Base-by-base conservation (phyloP, 2,113 vertebrate genomes). In the Centropus unirufus region DNA sequence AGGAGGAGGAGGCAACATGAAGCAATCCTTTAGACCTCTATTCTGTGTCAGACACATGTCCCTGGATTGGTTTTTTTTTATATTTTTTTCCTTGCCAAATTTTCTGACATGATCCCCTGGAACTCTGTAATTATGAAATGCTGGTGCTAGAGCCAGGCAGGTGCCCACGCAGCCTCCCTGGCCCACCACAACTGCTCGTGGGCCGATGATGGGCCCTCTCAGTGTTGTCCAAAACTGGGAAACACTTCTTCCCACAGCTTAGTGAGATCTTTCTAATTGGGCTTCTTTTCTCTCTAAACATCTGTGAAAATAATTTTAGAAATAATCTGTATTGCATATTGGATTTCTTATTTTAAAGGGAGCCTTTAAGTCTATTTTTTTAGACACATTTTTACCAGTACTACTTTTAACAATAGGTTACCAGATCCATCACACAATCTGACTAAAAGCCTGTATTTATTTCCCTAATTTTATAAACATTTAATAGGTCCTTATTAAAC, bases 401-500 rank as follows among this genome's bases (percentile, higher is more conserved):
- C 67, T 90, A 77, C 97, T 97, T 98, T 98, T 98, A 98, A 98
- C 98, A 98, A 98, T 98, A 97, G 97, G 95, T 97, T 98, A 97
- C 97, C 97, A 98, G 97, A 98, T 97, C 97, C 97, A 98, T 97
- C 94, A 97, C 96, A 97, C 97, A 97, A 98, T 98, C 96, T 94
- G 95, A 98, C 98, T 98, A 98, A 98, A 98, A 98, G 97, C 97
- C 97, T 57, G 42, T 98, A 98, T 98, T 98, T 98, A 98, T 98
- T 98, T 98, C 98, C 98, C 97, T 98, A 98, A 98, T 99, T 98
- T 98, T 98, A 98, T 98, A 98, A 98, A 98, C 98, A 98, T 99
- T 98, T 98, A 97, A 98, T 98, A 98, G 98, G 98, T 98, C 98
- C 98, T 97, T 98, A 98, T 99, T 99, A 98, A 99, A 98, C 98